Evolutionary conservation across 2,797 vertebrate species (phyloP).

Genomic region (Myripristis murdjan): DNA sequence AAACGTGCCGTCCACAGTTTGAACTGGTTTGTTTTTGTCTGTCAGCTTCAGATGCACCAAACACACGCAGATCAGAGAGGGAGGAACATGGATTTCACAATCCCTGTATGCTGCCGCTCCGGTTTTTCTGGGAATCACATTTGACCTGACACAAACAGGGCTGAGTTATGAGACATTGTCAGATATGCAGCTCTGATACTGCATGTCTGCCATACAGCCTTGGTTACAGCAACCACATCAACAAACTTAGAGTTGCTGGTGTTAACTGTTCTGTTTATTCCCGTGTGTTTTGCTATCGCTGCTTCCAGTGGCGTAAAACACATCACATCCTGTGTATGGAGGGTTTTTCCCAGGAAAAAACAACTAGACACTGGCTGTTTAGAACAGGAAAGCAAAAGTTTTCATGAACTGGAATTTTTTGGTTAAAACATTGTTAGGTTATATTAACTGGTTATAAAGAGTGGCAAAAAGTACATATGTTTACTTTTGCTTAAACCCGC

Average conservation of each 20-base stretch:
- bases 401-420: too few relatives aligned
- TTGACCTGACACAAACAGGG: not conserved
- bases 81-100: not conserved
- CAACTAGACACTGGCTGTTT: too few relatives aligned
- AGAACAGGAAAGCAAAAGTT: too few relatives aligned
- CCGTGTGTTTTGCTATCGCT: not conserved
- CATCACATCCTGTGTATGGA: too few relatives aligned
- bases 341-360: too few relatives aligned
- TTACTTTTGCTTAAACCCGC: too few relatives aligned
- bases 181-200: too few relatives aligned
- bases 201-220: not conserved
- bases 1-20: too few relatives aligned
- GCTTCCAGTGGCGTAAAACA: too few relatives aligned
- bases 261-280: not conserved
- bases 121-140: not conserved
- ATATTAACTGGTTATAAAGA: too few relatives aligned
- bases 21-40: too few relatives aligned
- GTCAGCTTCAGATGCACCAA: not conserved
- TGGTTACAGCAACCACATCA: not conserved
- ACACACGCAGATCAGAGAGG: accelerated
- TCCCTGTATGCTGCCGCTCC: not conserved
- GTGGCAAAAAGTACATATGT: not conserved
- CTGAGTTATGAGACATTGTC: not conserved
- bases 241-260: not conserved
- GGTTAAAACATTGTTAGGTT: too few relatives aligned